phyloP scores from a whole-genome alignment of 2,797 vertebrate species.

The Lycodopsis pacificus region DNA sequence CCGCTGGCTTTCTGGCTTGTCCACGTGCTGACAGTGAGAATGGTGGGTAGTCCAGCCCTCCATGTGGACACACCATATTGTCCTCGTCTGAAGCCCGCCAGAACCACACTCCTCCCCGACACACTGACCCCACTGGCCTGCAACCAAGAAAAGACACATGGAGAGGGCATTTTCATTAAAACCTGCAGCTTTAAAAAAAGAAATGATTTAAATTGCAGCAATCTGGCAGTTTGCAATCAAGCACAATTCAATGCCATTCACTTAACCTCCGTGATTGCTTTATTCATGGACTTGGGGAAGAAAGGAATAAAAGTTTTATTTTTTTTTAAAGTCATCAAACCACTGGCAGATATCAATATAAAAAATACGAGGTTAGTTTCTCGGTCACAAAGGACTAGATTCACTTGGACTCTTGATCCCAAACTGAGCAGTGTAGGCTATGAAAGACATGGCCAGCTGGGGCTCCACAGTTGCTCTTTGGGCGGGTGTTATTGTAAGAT shows the following conservation, averaged over 20 bases:
- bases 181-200: conserved; percentile 6
- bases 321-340: conserved; percentile 57
- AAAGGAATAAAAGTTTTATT: conserved; percentile 40
- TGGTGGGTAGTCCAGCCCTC: conserved; percentile 95
- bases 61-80: conserved; percentile 92
- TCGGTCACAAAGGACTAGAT: conserved; percentile 39
- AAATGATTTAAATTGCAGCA: conserved; percentile 61
- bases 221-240: conserved; percentile 68
- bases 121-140: conserved; percentile 96
- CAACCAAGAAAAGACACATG: conserved; percentile 52
- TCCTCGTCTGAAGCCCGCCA: conserved; percentile 89
- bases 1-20: conserved; percentile 89
- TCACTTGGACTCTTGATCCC: conserved; percentile 22
- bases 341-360: conserved; percentile 47
- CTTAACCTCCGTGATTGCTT: conserved; percentile 72
- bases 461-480: not conserved
- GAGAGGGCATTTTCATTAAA: conserved; percentile 62
- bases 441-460: not conserved
- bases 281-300: conserved; percentile 68
- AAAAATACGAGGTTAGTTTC: conserved; percentile 46
- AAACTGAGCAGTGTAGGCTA: conserved; percentile 24
- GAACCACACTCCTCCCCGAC: conserved; percentile 91
- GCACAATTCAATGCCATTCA: conserved; percentile 64
- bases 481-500: conserved; percentile 6
- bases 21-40: conserved; percentile 87